A percentile compares a stretch with the other conserved stretches of the same genome.
These are phyloP conservation scores for Chelmon rostratus DNA, from an alignment of 2,797 vertebrate genomes.

Conservation along the genomic window DNA sequence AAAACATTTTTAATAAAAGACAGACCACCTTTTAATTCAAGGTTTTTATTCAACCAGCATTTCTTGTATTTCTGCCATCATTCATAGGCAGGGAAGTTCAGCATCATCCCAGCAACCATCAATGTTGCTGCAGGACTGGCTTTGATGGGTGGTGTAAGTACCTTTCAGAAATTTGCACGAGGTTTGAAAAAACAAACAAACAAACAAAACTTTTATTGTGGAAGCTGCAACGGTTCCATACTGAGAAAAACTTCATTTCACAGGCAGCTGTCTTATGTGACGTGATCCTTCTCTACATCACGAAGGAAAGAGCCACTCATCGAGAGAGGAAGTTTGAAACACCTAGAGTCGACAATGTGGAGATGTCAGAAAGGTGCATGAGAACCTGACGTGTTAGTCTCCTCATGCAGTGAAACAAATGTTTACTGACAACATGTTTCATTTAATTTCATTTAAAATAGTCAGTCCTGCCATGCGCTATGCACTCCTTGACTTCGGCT, in stretches of 20 bases:
- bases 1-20: too few relatives aligned
- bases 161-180: neutral
- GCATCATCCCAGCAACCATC: conserved; percentile 91
- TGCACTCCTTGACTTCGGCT: too few relatives aligned
- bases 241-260: conserved; percentile 23
- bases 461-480: too few relatives aligned
- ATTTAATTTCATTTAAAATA: too few relatives aligned
- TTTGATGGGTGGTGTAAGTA: conserved; percentile 93
- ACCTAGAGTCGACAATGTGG: conserved; percentile 44
- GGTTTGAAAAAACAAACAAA: too few relatives aligned
- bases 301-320: conserved; percentile 90
- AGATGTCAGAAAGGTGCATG: conserved; percentile 34
- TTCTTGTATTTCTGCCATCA: neutral
- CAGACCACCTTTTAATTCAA: too few relatives aligned
- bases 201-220: too few relatives aligned
- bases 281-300: conserved; percentile 90
- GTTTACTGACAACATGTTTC: too few relatives aligned
- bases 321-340: conserved; percentile 90
- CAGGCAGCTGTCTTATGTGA: conserved; percentile 94
- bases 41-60: neutral
- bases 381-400: conserved; percentile 10
- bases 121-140: conserved; percentile 91
- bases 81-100: conserved; percentile 92
- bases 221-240: too few relatives aligned
- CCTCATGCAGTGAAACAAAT: too few relatives aligned